Percentiles rank a stretch among this genome's conserved stretches.
These are phyloP conservation scores for Oscheius sp. DNA, from an alignment of 2,888 invertebrate genomes.

Conservation along the genomic window DNA sequence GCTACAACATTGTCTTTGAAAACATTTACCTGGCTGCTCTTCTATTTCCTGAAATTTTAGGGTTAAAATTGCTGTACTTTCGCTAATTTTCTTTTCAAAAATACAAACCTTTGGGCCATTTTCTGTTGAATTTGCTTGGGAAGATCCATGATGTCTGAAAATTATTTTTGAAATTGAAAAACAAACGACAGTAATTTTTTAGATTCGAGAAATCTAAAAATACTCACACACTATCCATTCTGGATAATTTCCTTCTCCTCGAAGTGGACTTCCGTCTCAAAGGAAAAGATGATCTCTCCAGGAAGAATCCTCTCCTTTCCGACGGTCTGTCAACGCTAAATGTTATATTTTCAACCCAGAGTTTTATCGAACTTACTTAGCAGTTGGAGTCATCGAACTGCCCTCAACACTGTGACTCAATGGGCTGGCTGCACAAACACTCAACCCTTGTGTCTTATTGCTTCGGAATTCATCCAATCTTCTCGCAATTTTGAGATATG, in stretches of 20 bases:
- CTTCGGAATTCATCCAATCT: constrained; percentile 62
- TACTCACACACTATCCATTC: constrained; percentile 20
- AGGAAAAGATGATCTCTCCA: constrained; percentile 5
- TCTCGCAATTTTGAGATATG: constrained; percentile 68
- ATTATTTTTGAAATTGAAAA: not conserved
- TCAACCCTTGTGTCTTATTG: constrained; percentile 50
- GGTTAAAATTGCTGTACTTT: not conserved
- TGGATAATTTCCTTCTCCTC: constrained; percentile 6
- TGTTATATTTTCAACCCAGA: no score
- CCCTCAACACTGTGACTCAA: constrained; percentile 13
- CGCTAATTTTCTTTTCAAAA: no score
- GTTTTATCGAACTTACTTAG: not conserved
- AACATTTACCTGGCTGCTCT: not conserved
- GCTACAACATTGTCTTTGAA: not conserved
- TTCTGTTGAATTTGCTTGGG: constrained; percentile 35
- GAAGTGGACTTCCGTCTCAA: constrained; percentile 11
- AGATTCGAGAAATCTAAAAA: not conserved
- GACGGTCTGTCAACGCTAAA: constrained; percentile 48
- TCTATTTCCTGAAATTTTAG: constrained; percentile 15
- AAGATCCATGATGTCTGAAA: constrained; percentile 35
- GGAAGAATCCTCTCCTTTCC: constrained; percentile 32
- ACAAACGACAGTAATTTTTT: not conserved
- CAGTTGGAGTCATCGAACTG: not conserved
- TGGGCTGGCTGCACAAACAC: constrained; percentile 56
- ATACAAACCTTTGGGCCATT: constrained; percentile 31